Percentiles rank a stretch among this genome's conserved stretches.
Conservation (phyloP, 2,888 invertebrate genomes). For the Phyllotreta striolata region DNA sequence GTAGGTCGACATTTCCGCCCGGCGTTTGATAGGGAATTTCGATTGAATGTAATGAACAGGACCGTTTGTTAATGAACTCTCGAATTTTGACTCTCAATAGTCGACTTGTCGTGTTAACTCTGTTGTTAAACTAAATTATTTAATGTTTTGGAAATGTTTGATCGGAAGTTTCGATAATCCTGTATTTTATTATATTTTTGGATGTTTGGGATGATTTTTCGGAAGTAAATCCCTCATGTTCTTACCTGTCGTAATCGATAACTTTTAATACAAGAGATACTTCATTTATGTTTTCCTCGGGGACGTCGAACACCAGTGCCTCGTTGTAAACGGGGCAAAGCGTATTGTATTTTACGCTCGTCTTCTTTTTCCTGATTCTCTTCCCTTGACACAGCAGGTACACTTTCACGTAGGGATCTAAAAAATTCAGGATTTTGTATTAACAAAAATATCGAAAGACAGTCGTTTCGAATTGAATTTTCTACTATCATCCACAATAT, state of each 20-base stretch:
- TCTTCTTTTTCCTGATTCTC: slow-evolving; percentile 92
- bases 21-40: neutral
- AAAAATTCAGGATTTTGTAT: slow-evolving; percentile 4
- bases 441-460: slow-evolving; percentile 1
- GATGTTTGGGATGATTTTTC: neutral
- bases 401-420: slow-evolving; percentile 95
- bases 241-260: slow-evolving; percentile 88
- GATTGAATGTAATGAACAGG: neutral
- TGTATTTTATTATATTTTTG: too few relatives aligned
- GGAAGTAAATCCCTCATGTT: slow-evolving; percentile 22
- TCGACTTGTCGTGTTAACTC: too few relatives aligned
- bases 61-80: neutral
- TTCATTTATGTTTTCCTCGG: slow-evolving; percentile 81
- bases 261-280: slow-evolving; percentile 85
- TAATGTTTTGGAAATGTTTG: too few relatives aligned
- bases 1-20: neutral
- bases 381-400: slow-evolving; percentile 87
- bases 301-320: slow-evolving; percentile 91
- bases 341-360: slow-evolving; percentile 87
- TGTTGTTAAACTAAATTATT: too few relatives aligned
- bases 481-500: too few relatives aligned
- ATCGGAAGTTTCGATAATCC: too few relatives aligned
- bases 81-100: too few relatives aligned
- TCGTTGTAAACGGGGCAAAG: slow-evolving; percentile 92
- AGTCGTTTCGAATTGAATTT: too few relatives aligned